These are phyloP conservation scores for Drosophila nebulosa DNA, from an alignment of 1,140 invertebrate species.

Conservation along the genomic window DNA sequence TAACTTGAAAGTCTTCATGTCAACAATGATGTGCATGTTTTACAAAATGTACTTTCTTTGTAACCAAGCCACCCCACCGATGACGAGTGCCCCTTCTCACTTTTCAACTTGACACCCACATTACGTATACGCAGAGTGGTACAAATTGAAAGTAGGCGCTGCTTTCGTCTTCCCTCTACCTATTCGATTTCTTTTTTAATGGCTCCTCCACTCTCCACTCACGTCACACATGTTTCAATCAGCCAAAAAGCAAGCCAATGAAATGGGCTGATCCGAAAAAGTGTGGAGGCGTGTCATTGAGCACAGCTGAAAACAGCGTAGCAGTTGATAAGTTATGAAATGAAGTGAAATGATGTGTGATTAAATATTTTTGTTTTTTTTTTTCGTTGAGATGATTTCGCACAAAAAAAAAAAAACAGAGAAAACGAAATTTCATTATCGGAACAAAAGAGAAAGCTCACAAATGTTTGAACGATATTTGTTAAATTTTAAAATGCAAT, in stretches of 20 bases:
- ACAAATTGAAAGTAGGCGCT: constrained; percentile 44
- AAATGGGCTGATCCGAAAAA: constrained; percentile 5
- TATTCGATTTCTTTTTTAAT: constrained; percentile 35
- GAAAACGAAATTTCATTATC: neutral
- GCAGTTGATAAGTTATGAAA: constrained; percentile 61
- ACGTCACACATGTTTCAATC: constrained; percentile 34
- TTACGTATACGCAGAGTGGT: constrained; percentile 50
- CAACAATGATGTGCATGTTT: constrained; percentile 77
- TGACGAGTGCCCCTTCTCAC: neutral
- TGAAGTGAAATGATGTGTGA: constrained; percentile 62
- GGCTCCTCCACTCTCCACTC: constrained; percentile 46
- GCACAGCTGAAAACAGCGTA: constrained; percentile 19
- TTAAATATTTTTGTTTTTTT: no score
- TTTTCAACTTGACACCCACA: constrained; percentile 9
- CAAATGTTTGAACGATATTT: neutral
- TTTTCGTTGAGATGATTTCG: constrained; percentile 9
- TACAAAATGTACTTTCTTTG: constrained; percentile 67
- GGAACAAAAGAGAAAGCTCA: neutral
- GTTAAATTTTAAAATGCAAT: neutral
- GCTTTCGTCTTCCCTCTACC: constrained; percentile 34
- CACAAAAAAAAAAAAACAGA: constrained; percentile 41
- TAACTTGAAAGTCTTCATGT: constrained; percentile 66
- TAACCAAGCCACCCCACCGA: neutral
- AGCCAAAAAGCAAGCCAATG: constrained; percentile 18
- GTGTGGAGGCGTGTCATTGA: constrained; percentile 20